phyloP scores from a whole-genome alignment of 2,888 invertebrate genomes.

The Sceliomorpha sp. region DNA sequence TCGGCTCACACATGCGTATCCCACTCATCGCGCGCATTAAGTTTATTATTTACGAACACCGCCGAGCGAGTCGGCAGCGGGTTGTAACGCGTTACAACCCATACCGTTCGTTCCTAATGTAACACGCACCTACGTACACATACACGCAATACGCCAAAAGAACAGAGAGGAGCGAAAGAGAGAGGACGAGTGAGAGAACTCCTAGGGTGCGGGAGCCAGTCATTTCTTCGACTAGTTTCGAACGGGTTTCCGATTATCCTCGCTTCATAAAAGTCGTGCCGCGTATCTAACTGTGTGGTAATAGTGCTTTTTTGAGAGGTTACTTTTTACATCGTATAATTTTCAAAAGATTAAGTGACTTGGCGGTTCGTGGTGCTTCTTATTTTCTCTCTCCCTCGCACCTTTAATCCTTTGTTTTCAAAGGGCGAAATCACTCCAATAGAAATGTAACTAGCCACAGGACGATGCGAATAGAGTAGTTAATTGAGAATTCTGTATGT shows the following conservation, averaged over 20 bases:
- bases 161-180: conserved; percentile 16
- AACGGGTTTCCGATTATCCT: conserved; percentile 55
- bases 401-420: too few relatives aligned
- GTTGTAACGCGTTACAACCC: conserved; percentile 34
- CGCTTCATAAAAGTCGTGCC: conserved; percentile 58
- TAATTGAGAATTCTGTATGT: too few relatives aligned
- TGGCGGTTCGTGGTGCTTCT: conserved; percentile 40
- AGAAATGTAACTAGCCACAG: too few relatives aligned
- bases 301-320: conserved; percentile 53
- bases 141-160: background rate
- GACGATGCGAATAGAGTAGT: too few relatives aligned
- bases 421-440: too few relatives aligned
- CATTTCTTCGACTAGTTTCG: conserved; percentile 56
- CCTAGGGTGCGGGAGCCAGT: conserved; percentile 55
- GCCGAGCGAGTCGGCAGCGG: background rate
- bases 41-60: conserved; percentile 47
- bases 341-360: conserved; percentile 55
- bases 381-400: too few relatives aligned
- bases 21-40: conserved; percentile 48
- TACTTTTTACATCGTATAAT: conserved; percentile 53
- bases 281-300: conserved; percentile 57
- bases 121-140: background rate
- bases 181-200: conserved; percentile 37
- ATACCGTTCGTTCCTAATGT: conserved; percentile 37
- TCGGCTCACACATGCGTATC: conserved; percentile 29